phyloP scores from a whole-genome alignment of 2,113 vertebrate species.

The Chaetura pelagica region DNA sequence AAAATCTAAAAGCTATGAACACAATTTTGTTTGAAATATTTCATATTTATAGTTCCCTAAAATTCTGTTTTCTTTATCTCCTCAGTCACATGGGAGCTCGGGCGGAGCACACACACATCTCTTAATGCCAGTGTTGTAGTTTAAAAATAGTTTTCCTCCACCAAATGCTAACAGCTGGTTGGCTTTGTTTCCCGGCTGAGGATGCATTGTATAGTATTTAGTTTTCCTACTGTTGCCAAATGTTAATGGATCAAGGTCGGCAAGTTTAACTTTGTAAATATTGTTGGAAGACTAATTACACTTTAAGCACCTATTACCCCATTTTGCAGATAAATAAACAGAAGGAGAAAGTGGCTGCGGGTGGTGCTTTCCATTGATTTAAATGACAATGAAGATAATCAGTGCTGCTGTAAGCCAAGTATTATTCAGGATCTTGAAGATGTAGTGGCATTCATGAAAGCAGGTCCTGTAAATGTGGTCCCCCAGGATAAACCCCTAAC shows the following conservation, averaged over 20 bases:
- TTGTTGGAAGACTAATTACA: background rate
- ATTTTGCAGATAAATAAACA: background rate
- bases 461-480: background rate
- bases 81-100: slow-evolving; percentile 20
- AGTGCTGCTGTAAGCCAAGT: background rate
- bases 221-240: background rate
- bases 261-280: slow-evolving; percentile 26
- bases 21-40: slow-evolving; percentile 61
- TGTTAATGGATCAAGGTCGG: background rate
- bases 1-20: slow-evolving; percentile 78
- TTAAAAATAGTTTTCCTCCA: slow-evolving; percentile 52
- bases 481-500: background rate
- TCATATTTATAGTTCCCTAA: slow-evolving; percentile 59
- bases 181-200: slow-evolving; percentile 29
- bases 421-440: background rate
- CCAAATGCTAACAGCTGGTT: slow-evolving; percentile 57
- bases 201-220: slow-evolving; percentile 11
- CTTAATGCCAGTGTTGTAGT: slow-evolving; percentile 5
- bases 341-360: background rate
- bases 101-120: slow-evolving; percentile 31
- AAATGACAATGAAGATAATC: background rate
- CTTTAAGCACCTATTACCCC: background rate
- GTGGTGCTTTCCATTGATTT: background rate
- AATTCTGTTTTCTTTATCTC: slow-evolving; percentile 41
- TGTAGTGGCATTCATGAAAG: background rate